Evolutionary conservation across 2,113 vertebrate genomes (phyloP).

Genomic region (Galeopterus variegatus): DNA sequence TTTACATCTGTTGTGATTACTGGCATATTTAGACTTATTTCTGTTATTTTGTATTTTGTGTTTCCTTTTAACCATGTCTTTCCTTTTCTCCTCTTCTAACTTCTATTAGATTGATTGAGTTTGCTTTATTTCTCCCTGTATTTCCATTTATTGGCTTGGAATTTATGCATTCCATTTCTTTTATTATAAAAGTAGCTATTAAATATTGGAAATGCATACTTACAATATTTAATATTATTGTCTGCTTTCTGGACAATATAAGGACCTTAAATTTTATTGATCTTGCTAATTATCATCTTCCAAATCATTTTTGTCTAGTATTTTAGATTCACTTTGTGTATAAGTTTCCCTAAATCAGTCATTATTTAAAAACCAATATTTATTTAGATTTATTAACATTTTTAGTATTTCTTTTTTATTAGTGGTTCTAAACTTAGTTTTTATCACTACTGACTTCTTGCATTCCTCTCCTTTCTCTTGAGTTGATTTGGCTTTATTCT

Average conservation of each 20-base stretch:
- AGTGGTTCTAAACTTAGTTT: not conserved
- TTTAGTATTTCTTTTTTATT: not conserved
- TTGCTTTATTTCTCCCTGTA: not conserved
- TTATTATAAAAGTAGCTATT: not conserved
- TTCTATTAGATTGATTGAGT: not conserved
- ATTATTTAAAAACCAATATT: not conserved
- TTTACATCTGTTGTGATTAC: not conserved
- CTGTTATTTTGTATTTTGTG: not conserved
- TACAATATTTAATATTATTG: not conserved
- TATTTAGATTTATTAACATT: not conserved
- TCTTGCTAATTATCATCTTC: not conserved
- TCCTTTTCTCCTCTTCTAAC: not conserved
- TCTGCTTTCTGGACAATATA: not conserved
- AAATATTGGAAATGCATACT: not conserved
- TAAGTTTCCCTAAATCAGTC: not conserved
- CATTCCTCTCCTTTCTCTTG: not conserved
- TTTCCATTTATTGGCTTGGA: not conserved
- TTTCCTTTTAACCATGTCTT: not conserved
- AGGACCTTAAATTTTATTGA: not conserved
- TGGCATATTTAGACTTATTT: not conserved
- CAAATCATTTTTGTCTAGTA: not conserved
- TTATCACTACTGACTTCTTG: not conserved
- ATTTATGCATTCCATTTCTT: not conserved
- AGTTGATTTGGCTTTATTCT: conserved; percentile 10
- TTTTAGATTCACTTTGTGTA: not conserved